Evolutionary conservation across 1,140 invertebrate genomes (phyloP), one percentile per base, ranked within the genome.

Genomic region (Coptotermes formosanus): DNA sequence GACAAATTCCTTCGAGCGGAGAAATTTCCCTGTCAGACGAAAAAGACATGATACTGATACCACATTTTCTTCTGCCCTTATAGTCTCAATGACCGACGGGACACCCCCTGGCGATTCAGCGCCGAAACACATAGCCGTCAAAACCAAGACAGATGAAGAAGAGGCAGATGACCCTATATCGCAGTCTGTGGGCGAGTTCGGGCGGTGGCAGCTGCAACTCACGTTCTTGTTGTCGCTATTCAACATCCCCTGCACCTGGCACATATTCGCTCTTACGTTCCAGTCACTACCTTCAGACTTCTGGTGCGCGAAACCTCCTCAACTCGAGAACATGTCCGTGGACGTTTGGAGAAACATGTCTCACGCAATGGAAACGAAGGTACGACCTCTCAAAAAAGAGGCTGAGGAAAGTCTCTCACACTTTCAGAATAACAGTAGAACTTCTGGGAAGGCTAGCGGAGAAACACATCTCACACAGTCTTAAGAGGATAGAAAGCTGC

Each of bases 181-280:
- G 3, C 82, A 86, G 44, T 85, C 87, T 19, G 87, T 91, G 83
- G 91, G 91, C 3, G 91, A 91, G 83, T 92, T 91, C 88, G 91
- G 91, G 23, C 44, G 75, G 0, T 92, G 91, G 87, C 91, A 92
- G 87, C 89, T 89, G 86, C 82, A 90, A 8, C 88, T 92, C 12
- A 92, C 91, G 23, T 87, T 91, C 23, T 86, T 93, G 7, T 86
- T 92, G 25, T 92, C 91, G 52, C 87, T 92, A 3, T 86, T 90
- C 86, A 89, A 90, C 85, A 64, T 90, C 44, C 88, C 89, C 19
- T 90, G 89, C 85, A 90, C 89, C 19, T 90, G 89, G 88, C 89
- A 90, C 89, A 95, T 95, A 88, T 95, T 94, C 89, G 92, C 93
- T 64, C 93, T 94, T 8, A 94, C 94, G 3, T 95, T 95, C 86